phyloP scores from a whole-genome alignment of 2,113 vertebrate genomes.

The Mus spicilegus region DNA sequence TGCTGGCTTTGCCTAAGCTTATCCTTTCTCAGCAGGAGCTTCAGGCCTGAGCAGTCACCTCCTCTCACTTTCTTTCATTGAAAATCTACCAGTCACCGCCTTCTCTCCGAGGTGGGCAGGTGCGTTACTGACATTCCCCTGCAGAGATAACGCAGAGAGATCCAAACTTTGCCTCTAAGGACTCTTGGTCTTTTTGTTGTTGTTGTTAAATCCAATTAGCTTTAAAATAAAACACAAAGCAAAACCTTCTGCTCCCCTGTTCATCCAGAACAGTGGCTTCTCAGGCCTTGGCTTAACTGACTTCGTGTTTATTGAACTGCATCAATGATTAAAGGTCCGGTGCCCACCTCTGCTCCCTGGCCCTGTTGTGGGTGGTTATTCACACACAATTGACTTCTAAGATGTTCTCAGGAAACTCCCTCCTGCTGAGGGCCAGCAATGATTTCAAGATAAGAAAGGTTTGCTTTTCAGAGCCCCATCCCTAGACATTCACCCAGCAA shows the following conservation, averaged over 20 bases:
- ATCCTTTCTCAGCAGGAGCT: background rate
- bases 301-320: slow-evolving; percentile 66
- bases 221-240: slow-evolving; percentile 70
- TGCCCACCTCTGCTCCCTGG: slow-evolving; percentile 61
- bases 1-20: background rate
- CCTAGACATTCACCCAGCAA: slow-evolving; percentile 42
- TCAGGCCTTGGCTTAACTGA: slow-evolving; percentile 57
- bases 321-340: slow-evolving; percentile 70
- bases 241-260: slow-evolving; percentile 54
- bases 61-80: slow-evolving; percentile 46
- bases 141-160: slow-evolving; percentile 7
- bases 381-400: slow-evolving; percentile 75
- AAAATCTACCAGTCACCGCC: slow-evolving; percentile 23
- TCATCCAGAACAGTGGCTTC: slow-evolving; percentile 52
- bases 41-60: background rate
- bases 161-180: slow-evolving; percentile 62
- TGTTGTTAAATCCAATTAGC: slow-evolving; percentile 65
- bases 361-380: slow-evolving; percentile 58
- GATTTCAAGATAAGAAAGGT: slow-evolving; percentile 67
- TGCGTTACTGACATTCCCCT: background rate
- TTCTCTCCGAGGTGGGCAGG: background rate
- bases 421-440: slow-evolving; percentile 61
- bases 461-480: slow-evolving; percentile 21
- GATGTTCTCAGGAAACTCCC: slow-evolving; percentile 67
- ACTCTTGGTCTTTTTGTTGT: slow-evolving; percentile 56